Evolutionary conservation across 1,140 invertebrate genomes (phyloP), one percentile per base, ranked within the genome.

Genomic region (Procambarus clarkii): DNA sequence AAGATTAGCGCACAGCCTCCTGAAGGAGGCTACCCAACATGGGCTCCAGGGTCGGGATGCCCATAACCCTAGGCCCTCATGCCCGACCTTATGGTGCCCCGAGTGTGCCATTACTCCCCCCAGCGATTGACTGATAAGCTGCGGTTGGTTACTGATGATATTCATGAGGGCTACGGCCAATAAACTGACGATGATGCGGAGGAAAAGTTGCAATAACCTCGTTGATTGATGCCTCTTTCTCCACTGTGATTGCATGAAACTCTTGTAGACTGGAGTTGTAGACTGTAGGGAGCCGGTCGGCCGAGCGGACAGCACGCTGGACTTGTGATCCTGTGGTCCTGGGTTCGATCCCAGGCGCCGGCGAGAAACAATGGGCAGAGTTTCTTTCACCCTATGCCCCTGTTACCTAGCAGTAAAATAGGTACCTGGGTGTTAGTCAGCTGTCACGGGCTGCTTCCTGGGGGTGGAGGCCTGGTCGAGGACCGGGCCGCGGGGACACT

Each of bases 131-230:
- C 21, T 81, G 79, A 81, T 74, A 74, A 2, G 69, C n/a, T 74
- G 69, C 69, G 69, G 82, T 58, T 69, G 58, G 58, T 84, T 84
- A 46, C 54, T 69, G 64, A 69, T 84, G 82, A 46, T 84, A 84
- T 84, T 84, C 82, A 84, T 84, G 82, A 84, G 82, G 64, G 54
- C 58, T n/a, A 44, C 44, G 82, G 45, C 82, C 69, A 84, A 84
- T 84, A 84, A 84, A 84, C 34, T 69, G 24, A 69, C 24, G 58
- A 69, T n/a, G 64, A 34, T 21, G 60, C 54, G 18, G 64, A 21
- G 24, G 24, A 0, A 46, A 45, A 60, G 58, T 45, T 69, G 82
- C 82, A 84, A 84, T 84, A 71, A 84, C 58, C 24, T 46, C 34
- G 2, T 60, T 69, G 60, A 84, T 69, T 54, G 82, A 69, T 84